phyloP scores from a whole-genome alignment of 2,113 vertebrate species.

The Bolborhynchus lineola region DNA sequence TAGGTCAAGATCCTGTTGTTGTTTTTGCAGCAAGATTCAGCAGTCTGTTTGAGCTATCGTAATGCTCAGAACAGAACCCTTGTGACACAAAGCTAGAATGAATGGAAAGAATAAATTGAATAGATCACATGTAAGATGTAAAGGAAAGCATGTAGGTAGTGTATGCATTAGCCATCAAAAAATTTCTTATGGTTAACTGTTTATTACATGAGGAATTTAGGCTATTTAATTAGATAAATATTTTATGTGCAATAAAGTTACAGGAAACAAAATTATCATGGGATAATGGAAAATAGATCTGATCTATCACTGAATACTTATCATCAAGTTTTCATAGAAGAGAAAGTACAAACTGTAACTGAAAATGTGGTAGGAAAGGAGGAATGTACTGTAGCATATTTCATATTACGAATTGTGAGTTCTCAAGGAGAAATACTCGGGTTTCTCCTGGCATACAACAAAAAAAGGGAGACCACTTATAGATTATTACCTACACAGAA shows the following conservation, averaged over 20 bases:
- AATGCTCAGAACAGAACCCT: neutral
- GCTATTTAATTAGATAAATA: neutral
- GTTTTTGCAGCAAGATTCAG: constrained; percentile 13
- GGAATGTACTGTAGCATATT: neutral
- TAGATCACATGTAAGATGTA: neutral
- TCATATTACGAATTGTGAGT: neutral
- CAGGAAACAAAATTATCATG: neutral
- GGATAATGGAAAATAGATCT: neutral
- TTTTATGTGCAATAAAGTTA: neutral
- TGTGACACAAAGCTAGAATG: neutral
- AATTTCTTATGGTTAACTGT: neutral
- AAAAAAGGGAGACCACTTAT: neutral
- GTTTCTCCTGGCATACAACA: neutral
- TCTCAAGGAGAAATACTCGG: neutral
- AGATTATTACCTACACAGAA: neutral
- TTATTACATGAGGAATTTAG: neutral
- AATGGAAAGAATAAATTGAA: neutral
- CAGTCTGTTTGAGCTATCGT: neutral
- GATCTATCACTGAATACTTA: neutral
- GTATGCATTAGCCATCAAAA: neutral
- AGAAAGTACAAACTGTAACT: neutral
- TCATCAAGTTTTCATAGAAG: neutral
- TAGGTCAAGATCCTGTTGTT: constrained; percentile 40
- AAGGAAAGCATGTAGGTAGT: neutral
- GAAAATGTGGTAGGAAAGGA: neutral